A percentile compares a stretch with the other conserved stretches of the same genome.
phyloP scores from a whole-genome alignment of 92 coral and sea anemone species.

The Desmophyllum pertusum region DNA sequence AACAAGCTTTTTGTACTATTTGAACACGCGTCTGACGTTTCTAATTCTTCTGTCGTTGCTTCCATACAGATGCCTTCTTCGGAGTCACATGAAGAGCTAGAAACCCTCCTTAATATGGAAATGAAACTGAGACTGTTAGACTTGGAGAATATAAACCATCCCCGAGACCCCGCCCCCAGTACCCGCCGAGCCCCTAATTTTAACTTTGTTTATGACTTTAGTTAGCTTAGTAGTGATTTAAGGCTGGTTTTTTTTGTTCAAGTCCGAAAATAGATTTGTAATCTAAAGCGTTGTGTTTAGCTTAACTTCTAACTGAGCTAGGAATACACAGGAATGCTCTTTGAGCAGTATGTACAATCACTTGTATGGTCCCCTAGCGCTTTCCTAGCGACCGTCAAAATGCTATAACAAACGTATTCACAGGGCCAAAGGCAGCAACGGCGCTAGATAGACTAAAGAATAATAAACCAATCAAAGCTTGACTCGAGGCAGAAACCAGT shows the following conservation, averaged over 20 bases:
- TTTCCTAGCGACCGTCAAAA: not conserved
- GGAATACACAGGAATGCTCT: too few species aligned
- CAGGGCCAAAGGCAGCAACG: not conserved
- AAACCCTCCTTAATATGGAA: constrained; percentile 92
- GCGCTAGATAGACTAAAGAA: not conserved
- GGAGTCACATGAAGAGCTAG: constrained; percentile 78
- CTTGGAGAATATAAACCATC: constrained; percentile 78
- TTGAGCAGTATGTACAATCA: too few species aligned
- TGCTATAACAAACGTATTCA: not conserved
- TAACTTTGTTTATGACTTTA: constrained; percentile 88
- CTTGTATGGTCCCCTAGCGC: not conserved
- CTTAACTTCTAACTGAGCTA: not conserved
- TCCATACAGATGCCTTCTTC: constrained; percentile 74
- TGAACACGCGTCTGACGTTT: not conserved
- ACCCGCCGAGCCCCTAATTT: constrained; percentile 97
- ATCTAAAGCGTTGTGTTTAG: not conserved
- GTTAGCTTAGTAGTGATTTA: constrained; percentile 22
- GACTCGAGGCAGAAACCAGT: not conserved
- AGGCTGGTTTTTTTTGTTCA: not conserved
- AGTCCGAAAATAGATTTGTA: not conserved
- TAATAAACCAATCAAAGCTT: not conserved
- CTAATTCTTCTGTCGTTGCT: not conserved
- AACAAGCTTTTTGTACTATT: too few species aligned
- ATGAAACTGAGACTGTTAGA: constrained; percentile 93
- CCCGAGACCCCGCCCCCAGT: constrained; percentile 83